Evolutionary conservation across 2,888 invertebrate genomes (phyloP), one percentile per base, ranked within the genome.

Genomic region (Eurytoma adleriae): DNA sequence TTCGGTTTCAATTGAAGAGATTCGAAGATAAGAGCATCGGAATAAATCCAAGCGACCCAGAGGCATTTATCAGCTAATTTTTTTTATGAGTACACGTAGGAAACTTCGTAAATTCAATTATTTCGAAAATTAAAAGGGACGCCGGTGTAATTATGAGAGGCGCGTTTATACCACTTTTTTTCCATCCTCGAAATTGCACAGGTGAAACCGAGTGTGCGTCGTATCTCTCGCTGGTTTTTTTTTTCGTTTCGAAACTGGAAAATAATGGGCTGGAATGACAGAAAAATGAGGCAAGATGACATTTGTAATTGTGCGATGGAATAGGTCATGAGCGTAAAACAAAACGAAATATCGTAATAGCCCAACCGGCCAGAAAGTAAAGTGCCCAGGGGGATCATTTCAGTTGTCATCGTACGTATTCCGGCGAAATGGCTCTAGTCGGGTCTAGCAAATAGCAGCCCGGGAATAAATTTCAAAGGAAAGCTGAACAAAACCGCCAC

Each of bases 361-460:
- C 48, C 16, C 16, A 27, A 27, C 14, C 20, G 40, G 54, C 56
- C 61, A 61, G 62, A 69, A 62, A 69, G 69, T 56, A 12, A 48
- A n/a, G 27, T 54, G 61, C 69, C 52, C 40, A 40, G 20, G 40
- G 69, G 62, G 30, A 56, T 69, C 52, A 24, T 76, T 68, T 18
- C 10, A 52, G 16, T 61, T 68, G 52, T 27, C 75, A 59, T 75
- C 68, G 59, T 40, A 61, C 62, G 40, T 56, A 59, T 61, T 13
- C 40, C 27, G 12, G 27, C 24, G 61, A 48, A 64, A 64, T 64
- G 48, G 40, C 64, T 40, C 48, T 64, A 48, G 64, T 18, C 64
- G n/a, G 40, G 40, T 40, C 64, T 18, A n/a, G 40, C 48, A 40
- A 48, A 64, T 18, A 18, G 40, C 40, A 40, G 40, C 18, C 40